Evolutionary conservation across 2,888 invertebrate genomes (phyloP).

Genomic region (Cephonodes hylas): DNA sequence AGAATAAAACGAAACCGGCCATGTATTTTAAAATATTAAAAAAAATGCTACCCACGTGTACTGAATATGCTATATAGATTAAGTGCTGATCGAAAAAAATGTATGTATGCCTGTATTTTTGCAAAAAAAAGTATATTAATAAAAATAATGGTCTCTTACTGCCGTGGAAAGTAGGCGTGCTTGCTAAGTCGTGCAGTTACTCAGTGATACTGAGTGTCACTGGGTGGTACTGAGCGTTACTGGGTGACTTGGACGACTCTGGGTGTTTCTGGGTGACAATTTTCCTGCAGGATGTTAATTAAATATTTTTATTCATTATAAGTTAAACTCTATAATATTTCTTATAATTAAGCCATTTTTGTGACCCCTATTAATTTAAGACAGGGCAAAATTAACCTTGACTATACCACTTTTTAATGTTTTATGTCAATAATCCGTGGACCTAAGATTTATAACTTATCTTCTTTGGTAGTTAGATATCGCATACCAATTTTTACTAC

Average conservation of each 20-base stretch:
- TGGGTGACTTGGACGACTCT: background rate
- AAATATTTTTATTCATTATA: background rate
- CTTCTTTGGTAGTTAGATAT: too few species aligned
- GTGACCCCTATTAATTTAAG: too few species aligned
- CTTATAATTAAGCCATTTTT: too few species aligned
- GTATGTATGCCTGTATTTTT: constrained; percentile 65
- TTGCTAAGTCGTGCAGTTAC: background rate
- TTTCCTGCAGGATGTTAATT: background rate
- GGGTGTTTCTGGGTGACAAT: background rate
- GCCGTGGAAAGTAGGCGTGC: constrained; percentile 22
- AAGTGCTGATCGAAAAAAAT: constrained; percentile 42
- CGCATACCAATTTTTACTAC: too few species aligned
- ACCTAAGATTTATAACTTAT: too few species aligned
- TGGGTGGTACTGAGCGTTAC: background rate
- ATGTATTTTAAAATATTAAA: constrained; percentile 50
- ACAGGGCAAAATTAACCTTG: too few species aligned
- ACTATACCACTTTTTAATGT: too few species aligned
- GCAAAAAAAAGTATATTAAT: constrained; percentile 42
- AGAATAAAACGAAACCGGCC: constrained; percentile 71
- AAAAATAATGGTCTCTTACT: constrained; percentile 30
- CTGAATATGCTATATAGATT: constrained; percentile 49
- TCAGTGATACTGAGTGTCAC: constrained; percentile 9
- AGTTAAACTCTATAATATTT: too few species aligned
- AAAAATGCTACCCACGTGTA: constrained; percentile 51
- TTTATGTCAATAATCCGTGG: too few species aligned